A percentile compares a stretch with the other conserved stretches of the same genome.
Conservation (phyloP, 2,113 vertebrate species). For the Hystrix brachyura region DNA sequence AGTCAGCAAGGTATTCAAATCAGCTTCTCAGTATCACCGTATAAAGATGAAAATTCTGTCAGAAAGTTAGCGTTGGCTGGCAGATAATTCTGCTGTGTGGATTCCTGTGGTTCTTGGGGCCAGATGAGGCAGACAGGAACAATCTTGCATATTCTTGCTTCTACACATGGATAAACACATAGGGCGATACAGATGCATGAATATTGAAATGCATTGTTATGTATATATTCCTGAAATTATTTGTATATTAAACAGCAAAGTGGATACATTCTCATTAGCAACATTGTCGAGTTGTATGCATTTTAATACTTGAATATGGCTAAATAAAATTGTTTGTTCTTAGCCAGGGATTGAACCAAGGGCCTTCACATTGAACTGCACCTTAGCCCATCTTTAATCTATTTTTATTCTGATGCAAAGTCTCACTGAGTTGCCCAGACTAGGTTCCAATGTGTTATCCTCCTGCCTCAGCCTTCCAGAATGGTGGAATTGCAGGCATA, state of each 20-base stretch:
- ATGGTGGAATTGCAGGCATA: background rate
- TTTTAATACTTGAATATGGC: background rate
- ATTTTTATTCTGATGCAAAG: background rate
- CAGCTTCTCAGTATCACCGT: too few species aligned
- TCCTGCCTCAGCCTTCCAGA: background rate
- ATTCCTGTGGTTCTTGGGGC: background rate
- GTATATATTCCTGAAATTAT: background rate
- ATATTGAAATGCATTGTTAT: background rate
- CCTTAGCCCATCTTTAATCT: background rate
- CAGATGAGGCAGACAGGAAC: background rate
- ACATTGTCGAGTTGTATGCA: background rate
- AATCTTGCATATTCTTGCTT: background rate
- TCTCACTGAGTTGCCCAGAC: background rate
- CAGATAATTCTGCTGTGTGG: background rate
- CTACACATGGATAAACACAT: background rate
- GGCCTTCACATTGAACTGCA: background rate
- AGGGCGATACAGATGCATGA: too few species aligned
- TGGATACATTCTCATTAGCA: background rate
- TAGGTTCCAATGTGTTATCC: background rate
- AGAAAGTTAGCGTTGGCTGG: background rate
- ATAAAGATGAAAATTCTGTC: too few species aligned
- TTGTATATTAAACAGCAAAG: background rate
- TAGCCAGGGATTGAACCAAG: background rate
- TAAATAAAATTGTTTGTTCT: background rate
- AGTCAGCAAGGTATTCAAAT: background rate